Evolutionary conservation across 2,888 invertebrate genomes (phyloP), one percentile per base, ranked within the genome.

Genomic region (Salticus scenicus): DNA sequence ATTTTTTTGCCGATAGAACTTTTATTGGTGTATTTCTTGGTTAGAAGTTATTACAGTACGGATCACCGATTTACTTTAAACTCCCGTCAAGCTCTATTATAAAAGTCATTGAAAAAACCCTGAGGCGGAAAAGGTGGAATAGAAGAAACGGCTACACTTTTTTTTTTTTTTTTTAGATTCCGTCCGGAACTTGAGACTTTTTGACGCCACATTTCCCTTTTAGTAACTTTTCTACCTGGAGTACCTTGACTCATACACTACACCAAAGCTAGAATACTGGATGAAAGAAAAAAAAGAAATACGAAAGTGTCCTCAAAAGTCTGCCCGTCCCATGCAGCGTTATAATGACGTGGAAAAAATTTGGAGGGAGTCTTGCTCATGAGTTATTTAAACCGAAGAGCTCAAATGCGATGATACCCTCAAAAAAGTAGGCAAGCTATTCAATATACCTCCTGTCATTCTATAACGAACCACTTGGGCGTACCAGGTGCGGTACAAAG

Each of bases 341-440:
- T 24, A 57, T 57, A 57, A 57, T 57, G 57, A 57, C 57, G 57
- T 57, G 4, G 57, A 57, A 57, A 57, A 57, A 57, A 57, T n/a
- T 24, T 2, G 0, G 2, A 12, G 57, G 57, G 57, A 24, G 24
- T 57, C 64, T 66, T 47, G 37, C 72, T 33, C 66, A 31, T 20
- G 64, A 84, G 83, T 84, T 84, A 84, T 84, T 84, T 73, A 84
- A 83, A 84, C 83, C 66, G 75, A 82, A 20, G 81, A 64, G 70
- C 57, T 71, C 71, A 64, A 72, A 28, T 51, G 66, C 70, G 14
- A 41, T 37, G 66, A 57, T 57, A 57, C 57, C 57, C 57, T 57
- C 1, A 57, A 57, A 57, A 57, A 57, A 57, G 57, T 57, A 57
- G 57, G 57, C 57, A 24, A 57, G 57, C 57, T 57, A 57, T 57